Percentiles rank a stretch among this genome's conserved stretches.
Conservation (phyloP, 2,797 vertebrate genomes). For the Cephalopachus bancanus region DNA sequence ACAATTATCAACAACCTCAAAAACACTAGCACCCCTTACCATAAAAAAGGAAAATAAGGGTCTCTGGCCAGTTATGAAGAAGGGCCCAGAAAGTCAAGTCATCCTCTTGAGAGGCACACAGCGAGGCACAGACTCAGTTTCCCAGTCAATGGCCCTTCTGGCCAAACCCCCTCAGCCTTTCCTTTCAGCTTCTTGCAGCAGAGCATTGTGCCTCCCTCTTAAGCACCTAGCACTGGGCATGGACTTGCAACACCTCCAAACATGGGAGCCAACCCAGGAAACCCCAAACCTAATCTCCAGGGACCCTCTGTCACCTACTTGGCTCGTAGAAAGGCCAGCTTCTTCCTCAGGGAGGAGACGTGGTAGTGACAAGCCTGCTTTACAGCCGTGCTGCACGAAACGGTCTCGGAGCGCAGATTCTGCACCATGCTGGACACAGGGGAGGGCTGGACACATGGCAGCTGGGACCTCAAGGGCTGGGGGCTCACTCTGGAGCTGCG, state of each 20-base stretch:
- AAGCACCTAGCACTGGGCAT: background rate
- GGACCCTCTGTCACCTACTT: conserved; percentile 86
- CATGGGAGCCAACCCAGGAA: background rate
- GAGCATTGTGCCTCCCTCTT: background rate
- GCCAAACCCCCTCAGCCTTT: background rate
- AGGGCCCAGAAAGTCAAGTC: background rate
- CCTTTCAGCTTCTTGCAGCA: background rate
- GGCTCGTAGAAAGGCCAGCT: conserved; percentile 88
- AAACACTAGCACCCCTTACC: background rate
- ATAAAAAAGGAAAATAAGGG: background rate
- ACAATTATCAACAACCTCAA: background rate
- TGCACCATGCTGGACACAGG: conserved; percentile 88
- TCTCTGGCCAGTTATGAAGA: background rate
- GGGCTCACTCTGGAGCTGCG: background rate
- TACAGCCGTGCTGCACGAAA: conserved; percentile 81
- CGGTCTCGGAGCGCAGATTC: conserved; percentile 70
- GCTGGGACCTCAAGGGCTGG: background rate
- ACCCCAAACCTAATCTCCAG: background rate
- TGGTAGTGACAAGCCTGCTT: conserved; percentile 88
- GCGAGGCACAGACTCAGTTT: background rate
- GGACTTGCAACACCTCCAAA: background rate
- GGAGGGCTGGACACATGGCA: background rate
- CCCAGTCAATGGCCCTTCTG: background rate
- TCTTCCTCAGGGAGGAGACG: conserved; percentile 90
- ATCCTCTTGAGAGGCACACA: background rate